Percentiles rank a stretch among this genome's conserved stretches.
Conservation (phyloP, 2,888 invertebrate species). For the Palloptera scutellata region DNA sequence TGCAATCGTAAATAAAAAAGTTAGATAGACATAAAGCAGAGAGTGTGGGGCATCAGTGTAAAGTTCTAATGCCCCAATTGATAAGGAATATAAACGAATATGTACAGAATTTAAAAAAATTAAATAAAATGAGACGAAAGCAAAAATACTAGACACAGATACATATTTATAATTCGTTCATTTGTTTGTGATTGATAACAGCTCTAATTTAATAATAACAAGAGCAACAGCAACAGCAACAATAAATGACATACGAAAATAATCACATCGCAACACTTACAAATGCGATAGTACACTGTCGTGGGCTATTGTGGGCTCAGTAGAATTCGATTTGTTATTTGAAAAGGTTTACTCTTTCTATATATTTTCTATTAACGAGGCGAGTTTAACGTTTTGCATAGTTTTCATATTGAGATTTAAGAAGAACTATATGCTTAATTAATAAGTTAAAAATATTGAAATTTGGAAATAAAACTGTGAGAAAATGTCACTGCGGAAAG, state of each 20-base stretch:
- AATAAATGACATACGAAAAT: conserved; percentile 12
- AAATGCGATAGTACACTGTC: conserved; percentile 5
- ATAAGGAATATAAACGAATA: conserved; percentile 3
- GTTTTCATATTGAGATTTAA: too few relatives aligned
- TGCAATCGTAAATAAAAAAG: neutral
- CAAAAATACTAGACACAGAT: neutral
- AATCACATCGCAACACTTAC: conserved; percentile 22
- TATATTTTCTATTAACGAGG: neutral
- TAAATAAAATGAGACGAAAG: neutral
- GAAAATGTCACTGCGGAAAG: conserved; percentile 46
- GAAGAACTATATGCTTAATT: neutral
- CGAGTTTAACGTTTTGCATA: neutral
- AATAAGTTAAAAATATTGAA: neutral
- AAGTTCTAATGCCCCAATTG: conserved; percentile 18
- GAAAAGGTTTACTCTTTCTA: conserved; percentile 9
- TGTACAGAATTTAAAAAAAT: too few relatives aligned
- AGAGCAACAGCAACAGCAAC: conserved; percentile 3
- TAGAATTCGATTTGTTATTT: conserved; percentile 24
- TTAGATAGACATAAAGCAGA: neutral
- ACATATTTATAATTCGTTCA: neutral
- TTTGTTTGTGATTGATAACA: conserved; percentile 32
- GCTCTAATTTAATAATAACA: conserved; percentile 24
- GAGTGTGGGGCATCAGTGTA: conserved; percentile 13
- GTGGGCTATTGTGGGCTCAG: conserved; percentile 16
- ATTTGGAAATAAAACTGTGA: neutral